phyloP scores from a whole-genome alignment of 2,797 vertebrate genomes.

The Urophycis tenuis region DNA sequence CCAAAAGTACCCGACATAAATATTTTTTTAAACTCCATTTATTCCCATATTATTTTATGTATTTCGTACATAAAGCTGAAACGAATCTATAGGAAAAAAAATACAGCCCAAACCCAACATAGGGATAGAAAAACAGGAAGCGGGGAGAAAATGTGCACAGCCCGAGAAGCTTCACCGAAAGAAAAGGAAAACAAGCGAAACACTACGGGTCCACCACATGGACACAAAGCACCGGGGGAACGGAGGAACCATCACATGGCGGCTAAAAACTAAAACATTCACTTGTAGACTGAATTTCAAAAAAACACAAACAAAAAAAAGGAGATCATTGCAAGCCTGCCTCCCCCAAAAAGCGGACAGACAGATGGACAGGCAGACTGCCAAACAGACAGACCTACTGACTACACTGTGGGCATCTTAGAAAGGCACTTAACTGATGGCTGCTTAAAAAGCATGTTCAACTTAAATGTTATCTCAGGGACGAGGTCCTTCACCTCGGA shows the following conservation, averaged over 20 bases:
- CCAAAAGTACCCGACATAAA: background rate
- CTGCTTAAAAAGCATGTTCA: constrained; percentile 60
- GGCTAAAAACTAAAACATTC: constrained; percentile 18
- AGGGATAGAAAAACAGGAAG: constrained; percentile 20
- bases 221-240: constrained; percentile 2
- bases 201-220: background rate
- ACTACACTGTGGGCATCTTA: constrained; percentile 46
- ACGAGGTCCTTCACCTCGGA: constrained; percentile 32
- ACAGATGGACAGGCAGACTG: constrained; percentile 54
- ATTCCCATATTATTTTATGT: constrained; percentile 46
- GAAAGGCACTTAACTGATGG: constrained; percentile 63
- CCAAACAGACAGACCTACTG: constrained; percentile 45
- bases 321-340: constrained; percentile 43
- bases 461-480: constrained; percentile 35
- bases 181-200: background rate
- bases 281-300: constrained; percentile 27
- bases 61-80: constrained; percentile 55
- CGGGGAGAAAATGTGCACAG: background rate
- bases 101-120: constrained; percentile 30
- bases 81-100: constrained; percentile 44
- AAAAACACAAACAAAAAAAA: constrained; percentile 28
- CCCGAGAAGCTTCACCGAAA: background rate
- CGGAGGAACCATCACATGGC: constrained; percentile 30
- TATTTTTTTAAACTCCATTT: constrained; percentile 51
- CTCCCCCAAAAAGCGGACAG: no score